Evolutionary conservation across 2,113 vertebrate species (phyloP), one percentile per base, ranked within the genome.

Genomic region (Seriola aureovittata): DNA sequence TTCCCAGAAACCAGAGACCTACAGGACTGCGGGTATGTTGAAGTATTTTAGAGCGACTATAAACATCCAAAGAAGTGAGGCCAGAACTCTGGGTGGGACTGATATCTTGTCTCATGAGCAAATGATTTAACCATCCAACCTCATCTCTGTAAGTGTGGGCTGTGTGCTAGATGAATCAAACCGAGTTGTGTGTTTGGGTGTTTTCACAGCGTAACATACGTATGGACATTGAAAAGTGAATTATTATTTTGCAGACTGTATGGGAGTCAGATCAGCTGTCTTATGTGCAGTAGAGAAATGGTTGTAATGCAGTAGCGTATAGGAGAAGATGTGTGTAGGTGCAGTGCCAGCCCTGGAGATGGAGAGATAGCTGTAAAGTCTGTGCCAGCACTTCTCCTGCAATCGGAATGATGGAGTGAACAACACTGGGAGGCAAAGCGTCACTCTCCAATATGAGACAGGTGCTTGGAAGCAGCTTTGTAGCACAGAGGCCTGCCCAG

Each of bases 361-460:
- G 66, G 75, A 85, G 8, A 44, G 77, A 86, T 72, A 82, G 71
- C 29, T 44, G 75, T 54, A 62, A 75, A 64, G 58, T 81, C 50
- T 70, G 44, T 71, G 66, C 79, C 86, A 88, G 59, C 80, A 78
- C 77, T 76, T 82, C 63, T 42, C 75, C 67, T 81, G 81, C 80
- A 76, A 58, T 66, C 62, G 72, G 54, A 71, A 81, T 84, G 79
- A 91, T 85, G 72, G 73, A 91, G 68, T 46, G 48, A 76, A 63
- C 68, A 59, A 66, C 63, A 73, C 81, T 67, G 73, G 66, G 48
- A 82, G 70, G 70, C 70, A 67, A 38, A 78, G 59, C 54, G 25
- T 75, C 77, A 75, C 64, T 82, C 78, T 89, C 60, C 75, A 80
- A 75, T 77, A 80, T 60, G 54, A 90, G 75, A 87, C 85, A 85